phyloP scores from a whole-genome alignment of 2,888 invertebrate genomes.

The Melitaea athalia region DNA sequence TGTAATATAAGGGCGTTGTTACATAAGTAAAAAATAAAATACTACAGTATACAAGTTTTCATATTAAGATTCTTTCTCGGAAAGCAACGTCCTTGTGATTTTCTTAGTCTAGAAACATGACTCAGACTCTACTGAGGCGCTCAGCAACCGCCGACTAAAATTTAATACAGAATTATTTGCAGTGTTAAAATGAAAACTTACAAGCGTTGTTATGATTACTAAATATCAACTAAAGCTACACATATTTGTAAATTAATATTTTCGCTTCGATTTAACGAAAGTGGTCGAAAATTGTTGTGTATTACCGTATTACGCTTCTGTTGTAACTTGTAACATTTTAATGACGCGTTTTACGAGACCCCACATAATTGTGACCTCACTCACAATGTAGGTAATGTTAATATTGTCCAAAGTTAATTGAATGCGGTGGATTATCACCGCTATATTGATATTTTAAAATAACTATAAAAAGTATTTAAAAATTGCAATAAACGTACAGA shows the following conservation, averaged over 20 bases:
- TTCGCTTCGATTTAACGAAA: conserved; percentile 6
- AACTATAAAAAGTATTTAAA: neutral
- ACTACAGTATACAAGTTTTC: conserved; percentile 35
- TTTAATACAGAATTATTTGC: conserved; percentile 28
- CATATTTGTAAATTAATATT: neutral
- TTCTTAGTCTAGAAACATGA: conserved; percentile 67
- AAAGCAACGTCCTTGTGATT: conserved; percentile 70
- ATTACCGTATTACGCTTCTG: conserved; percentile 50
- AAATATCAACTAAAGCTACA: conserved; percentile 9
- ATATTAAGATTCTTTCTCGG: conserved; percentile 61
- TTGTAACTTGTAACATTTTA: conserved; percentile 60
- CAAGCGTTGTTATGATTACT: conserved; percentile 18
- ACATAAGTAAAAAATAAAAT: conserved; percentile 36
- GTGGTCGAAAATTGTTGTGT: conserved; percentile 34
- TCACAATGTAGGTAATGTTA: conserved; percentile 34
- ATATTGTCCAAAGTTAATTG: conserved; percentile 37
- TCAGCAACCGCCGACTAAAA: conserved; percentile 64
- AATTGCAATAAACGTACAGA: neutral
- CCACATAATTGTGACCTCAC: conserved; percentile 34
- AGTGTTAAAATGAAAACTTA: conserved; percentile 30
- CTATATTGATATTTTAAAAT: conserved; percentile 15
- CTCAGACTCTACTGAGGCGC: conserved; percentile 60
- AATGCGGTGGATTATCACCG: neutral
- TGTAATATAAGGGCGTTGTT: conserved; percentile 25
- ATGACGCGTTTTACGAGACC: conserved; percentile 56